phyloP scores from a whole-genome alignment of 2,888 invertebrate genomes.

The Metellina segmentata region DNA sequence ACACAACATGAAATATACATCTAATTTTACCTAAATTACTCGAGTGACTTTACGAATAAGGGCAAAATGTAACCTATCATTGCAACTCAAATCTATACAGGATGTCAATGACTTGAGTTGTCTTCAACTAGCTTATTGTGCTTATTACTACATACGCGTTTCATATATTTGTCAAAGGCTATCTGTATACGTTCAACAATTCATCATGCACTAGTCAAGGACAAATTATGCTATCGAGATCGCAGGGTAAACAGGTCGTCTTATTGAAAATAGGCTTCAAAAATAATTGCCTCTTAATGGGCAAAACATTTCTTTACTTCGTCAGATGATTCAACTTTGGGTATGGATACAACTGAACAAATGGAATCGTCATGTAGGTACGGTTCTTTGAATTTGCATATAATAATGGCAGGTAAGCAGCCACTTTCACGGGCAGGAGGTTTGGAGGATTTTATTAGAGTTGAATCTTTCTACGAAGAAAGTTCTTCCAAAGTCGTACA shows the following conservation, averaged over 20 bases:
- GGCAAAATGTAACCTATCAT: too few species aligned
- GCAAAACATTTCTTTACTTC: conserved; percentile 24
- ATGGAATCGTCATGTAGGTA: not conserved
- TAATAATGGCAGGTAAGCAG: not conserved
- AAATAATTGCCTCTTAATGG: conserved; percentile 33
- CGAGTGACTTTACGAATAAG: too few species aligned
- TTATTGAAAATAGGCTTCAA: conserved; percentile 5
- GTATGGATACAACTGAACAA: not conserved
- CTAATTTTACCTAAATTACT: too few species aligned
- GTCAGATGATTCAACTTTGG: not conserved
- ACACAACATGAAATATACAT: too few species aligned
- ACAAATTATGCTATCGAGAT: not conserved
- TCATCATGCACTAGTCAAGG: not conserved
- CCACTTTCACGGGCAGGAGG: not conserved
- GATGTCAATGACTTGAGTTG: too few species aligned
- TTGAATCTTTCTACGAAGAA: not conserved
- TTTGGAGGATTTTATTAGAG: not conserved
- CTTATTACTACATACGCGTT: too few species aligned
- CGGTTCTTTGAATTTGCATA: not conserved
- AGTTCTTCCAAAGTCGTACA: not conserved
- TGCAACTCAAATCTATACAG: too few species aligned
- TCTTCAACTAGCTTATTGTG: too few species aligned
- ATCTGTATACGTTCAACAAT: not conserved
- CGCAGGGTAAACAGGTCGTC: not conserved
- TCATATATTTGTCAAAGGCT: not conserved